These are phyloP conservation scores for Xenopus borealis DNA, from an alignment of 2,113 vertebrate genomes.

Conservation along the genomic window DNA sequence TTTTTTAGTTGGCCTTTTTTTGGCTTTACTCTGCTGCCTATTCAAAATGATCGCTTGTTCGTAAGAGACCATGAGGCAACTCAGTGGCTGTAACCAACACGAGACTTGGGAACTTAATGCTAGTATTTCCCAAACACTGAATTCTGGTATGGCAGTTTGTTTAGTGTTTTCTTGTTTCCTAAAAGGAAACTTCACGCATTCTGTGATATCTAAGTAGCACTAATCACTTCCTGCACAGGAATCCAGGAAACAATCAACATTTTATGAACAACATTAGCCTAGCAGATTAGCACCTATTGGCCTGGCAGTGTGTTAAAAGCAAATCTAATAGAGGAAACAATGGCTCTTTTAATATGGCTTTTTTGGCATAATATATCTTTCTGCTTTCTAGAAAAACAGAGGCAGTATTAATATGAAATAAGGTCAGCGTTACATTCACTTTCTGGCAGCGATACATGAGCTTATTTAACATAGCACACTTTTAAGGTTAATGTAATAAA, in stretches of 20 bases:
- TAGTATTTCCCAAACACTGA: constrained; percentile 29
- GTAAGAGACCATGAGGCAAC: too few species aligned
- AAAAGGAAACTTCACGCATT: constrained; percentile 70
- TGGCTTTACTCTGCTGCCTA: too few species aligned
- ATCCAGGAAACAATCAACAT: constrained; percentile 67
- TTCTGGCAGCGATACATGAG: too few species aligned
- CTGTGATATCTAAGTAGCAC: constrained; percentile 66
- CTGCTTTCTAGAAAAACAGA: too few species aligned
- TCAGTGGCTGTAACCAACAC: too few species aligned
- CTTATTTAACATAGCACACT: too few species aligned
- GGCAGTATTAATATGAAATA: neutral
- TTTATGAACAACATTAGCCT: constrained; percentile 49
- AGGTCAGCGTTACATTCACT: neutral
- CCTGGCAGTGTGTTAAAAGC: constrained; percentile 45
- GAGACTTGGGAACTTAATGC: too few species aligned
- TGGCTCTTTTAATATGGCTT: neutral
- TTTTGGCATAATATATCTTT: neutral
- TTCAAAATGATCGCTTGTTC: too few species aligned
- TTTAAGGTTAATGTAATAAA: too few species aligned
- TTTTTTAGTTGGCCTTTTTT: too few species aligned
- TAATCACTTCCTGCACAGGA: constrained; percentile 55
- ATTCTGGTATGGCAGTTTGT: constrained; percentile 52
- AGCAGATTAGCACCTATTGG: constrained; percentile 43
- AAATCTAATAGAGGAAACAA: neutral
- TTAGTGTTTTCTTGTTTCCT: constrained; percentile 62